Percentiles rank a stretch among this genome's conserved stretches.
phyloP scores from a whole-genome alignment of 2,797 vertebrate genomes.

The Coreius guichenoti region DNA sequence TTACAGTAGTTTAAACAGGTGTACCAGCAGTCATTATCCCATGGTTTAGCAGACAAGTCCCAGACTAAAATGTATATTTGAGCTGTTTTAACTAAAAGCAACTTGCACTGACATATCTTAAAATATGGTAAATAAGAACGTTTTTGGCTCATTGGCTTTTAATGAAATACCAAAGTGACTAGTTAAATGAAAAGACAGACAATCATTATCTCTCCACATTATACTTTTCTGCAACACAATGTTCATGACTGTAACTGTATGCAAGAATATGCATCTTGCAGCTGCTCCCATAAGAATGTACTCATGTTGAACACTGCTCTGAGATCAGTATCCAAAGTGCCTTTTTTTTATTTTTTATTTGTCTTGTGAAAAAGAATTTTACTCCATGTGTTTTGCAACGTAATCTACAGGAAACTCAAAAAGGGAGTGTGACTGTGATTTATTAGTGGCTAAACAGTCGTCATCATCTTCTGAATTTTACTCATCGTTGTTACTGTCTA shows the following conservation, averaged over 20 bases:
- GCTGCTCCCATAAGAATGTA: conserved; percentile 30
- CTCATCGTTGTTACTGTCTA: neutral
- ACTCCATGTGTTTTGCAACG: neutral
- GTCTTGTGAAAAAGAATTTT: neutral
- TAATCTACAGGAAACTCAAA: neutral
- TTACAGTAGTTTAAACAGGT: neutral
- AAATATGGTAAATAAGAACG: neutral
- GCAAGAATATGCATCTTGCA: neutral
- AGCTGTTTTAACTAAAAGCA: neutral
- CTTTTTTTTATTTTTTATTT: conserved; percentile 14
- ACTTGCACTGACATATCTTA: neutral
- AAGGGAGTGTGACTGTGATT: conserved; percentile 11
- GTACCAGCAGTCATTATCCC: neutral
- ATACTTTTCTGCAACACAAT: neutral
- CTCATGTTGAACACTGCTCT: conserved; percentile 9
- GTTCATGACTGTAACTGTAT: conserved; percentile 12
- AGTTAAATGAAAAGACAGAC: neutral
- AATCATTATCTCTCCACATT: neutral
- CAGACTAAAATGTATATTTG: neutral
- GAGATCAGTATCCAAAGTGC: conserved; percentile 36
- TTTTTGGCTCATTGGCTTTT: neutral
- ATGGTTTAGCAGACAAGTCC: neutral
- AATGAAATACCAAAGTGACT: neutral
- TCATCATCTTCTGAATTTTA: neutral
- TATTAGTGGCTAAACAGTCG: neutral